Percentiles rank a stretch among this genome's conserved stretches.
Evolutionary conservation across 2,797 vertebrate species (phyloP).

Genomic region (Psittacula echo): DNA sequence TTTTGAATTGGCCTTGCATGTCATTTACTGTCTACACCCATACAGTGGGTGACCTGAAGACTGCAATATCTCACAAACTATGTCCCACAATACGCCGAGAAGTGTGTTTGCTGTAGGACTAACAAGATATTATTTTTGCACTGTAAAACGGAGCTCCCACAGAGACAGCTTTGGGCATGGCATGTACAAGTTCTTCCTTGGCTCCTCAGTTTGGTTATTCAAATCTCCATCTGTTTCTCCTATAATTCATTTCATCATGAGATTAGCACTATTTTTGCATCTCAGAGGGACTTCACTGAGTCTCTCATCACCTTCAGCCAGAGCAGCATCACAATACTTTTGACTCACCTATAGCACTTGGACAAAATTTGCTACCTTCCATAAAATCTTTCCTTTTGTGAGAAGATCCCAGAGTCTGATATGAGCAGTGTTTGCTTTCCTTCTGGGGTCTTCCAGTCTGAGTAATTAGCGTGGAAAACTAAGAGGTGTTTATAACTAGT

Average conservation of each 20-base stretch:
- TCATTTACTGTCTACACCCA: neutral
- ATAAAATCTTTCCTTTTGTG: neutral
- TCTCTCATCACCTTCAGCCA: neutral
- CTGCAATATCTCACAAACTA: rapidly evolving
- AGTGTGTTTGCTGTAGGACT: neutral
- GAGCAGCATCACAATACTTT: neutral
- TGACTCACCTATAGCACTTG: neutral
- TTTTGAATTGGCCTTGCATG: neutral
- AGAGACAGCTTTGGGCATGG: neutral
- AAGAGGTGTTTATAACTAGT: neutral
- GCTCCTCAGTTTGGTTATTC: neutral
- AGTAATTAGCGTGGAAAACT: neutral
- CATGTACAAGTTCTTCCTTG: neutral
- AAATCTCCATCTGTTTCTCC: neutral
- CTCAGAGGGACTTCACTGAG: neutral
- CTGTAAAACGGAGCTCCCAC: neutral
- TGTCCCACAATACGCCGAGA: neutral
- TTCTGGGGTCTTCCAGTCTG: neutral
- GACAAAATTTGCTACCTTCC: neutral
- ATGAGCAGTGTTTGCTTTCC: neutral
- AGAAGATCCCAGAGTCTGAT: neutral
- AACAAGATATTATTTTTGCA: neutral
- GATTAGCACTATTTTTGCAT: neutral
- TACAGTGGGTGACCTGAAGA: neutral
- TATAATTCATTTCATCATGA: neutral